A percentile compares a stretch with the other conserved stretches of the same genome.
Evolutionary conservation across 2,113 vertebrate species (phyloP).

Genomic region (Lampris incognitus): DNA sequence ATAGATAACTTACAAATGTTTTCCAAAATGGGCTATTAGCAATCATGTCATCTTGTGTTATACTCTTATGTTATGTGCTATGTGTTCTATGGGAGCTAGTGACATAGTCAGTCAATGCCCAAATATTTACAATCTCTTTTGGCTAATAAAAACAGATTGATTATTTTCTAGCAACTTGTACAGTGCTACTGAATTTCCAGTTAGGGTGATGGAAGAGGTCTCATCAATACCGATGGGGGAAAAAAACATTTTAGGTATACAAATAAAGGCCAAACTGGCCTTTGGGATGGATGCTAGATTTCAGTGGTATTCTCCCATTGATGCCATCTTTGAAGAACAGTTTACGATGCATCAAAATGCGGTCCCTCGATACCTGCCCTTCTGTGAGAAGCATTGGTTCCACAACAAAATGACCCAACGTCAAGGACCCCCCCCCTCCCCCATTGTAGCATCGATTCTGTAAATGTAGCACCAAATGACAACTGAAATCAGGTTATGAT

Average conservation of each 20-base stretch:
- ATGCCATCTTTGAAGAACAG: background rate
- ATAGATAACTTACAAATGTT: too few relatives aligned
- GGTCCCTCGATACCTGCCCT: background rate
- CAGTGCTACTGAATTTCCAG: background rate
- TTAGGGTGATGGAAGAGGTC: background rate
- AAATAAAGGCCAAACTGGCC: background rate
- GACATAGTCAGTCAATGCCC: too few relatives aligned
- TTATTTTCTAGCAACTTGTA: too few relatives aligned
- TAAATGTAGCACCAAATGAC: constrained; percentile 2
- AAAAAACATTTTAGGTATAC: background rate
- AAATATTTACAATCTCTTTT: too few relatives aligned
- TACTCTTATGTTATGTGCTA: too few relatives aligned
- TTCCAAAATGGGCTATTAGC: too few relatives aligned
- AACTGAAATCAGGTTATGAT: background rate
- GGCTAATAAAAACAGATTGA: too few relatives aligned
- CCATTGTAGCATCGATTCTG: background rate
- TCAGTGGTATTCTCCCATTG: background rate
- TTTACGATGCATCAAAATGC: background rate
- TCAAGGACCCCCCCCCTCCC: background rate
- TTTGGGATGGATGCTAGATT: background rate
- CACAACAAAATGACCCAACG: constrained; percentile 29
- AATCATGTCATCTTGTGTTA: too few relatives aligned
- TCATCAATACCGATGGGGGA: background rate
- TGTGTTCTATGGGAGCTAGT: too few relatives aligned
- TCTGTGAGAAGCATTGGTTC: background rate